Base-by-base conservation (phyloP, 2,888 invertebrate species). In the Parelbella ahira region DNA sequence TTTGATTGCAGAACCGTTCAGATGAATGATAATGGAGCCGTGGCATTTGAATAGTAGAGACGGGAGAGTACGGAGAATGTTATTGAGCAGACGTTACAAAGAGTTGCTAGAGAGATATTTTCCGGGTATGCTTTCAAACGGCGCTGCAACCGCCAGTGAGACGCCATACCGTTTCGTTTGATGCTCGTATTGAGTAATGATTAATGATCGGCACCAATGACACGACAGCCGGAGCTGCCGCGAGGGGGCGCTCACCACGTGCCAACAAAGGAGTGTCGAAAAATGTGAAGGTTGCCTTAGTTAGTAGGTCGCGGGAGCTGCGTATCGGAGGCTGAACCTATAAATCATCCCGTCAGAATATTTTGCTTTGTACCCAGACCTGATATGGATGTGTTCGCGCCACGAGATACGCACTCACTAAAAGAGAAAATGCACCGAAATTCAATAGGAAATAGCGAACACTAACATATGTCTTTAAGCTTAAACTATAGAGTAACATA, bases 251-350 rank as follows among this genome's bases (percentile, higher is more conserved):
- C 58, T 53, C 44, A 79, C 79, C 82, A 82, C 81, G 82, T 82
- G 79, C 73, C 69, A 79, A 82, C 81, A 82, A 86, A 80, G 68
- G 83, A 78, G 76, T 80, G 73, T 77, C 77, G 78, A 78, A 82
- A 83, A 82, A 82, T 82, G 75, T 71, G 82, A 80, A 84, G 82
- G 80, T 78, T 78, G 78, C 78, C 69, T 79, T 73, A 80, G 79
- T 83, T 83, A 83, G 82, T 86, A 84, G 86, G 86, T 84, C 82
- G 80, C 69, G 69, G 69, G 66, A 66, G 50, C 47, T 53, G 63
- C 66, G 70, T 72, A 73, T 77, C 72, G 70, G 75, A 70, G 73
- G 72, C 79, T 78, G 77, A 68, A 65, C 71, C 68, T 72, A 87
- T 87, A 72, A 84, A 87, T 87, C 86, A 86, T 76, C 57, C 64